Percentiles rank a stretch among this genome's conserved stretches.
Conservation (phyloP, 2,888 invertebrate species). For the Colostygia pectinataria region DNA sequence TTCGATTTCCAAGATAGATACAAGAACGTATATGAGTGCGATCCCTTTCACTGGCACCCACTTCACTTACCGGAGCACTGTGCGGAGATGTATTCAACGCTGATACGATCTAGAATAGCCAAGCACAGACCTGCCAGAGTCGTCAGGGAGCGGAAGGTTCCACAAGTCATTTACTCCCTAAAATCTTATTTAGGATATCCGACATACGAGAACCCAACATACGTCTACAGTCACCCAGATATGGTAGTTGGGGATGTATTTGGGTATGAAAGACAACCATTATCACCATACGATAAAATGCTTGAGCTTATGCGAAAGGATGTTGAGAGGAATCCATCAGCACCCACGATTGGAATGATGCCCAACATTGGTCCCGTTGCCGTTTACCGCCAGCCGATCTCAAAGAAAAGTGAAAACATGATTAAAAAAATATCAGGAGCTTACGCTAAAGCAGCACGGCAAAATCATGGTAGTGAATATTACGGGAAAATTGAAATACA, state of each 20-base stretch:
- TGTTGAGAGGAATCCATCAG: slow-evolving; percentile 49
- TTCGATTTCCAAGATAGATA: slow-evolving; percentile 65
- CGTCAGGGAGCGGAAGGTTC: slow-evolving; percentile 35
- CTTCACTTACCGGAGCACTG: slow-evolving; percentile 67
- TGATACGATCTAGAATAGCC: slow-evolving; percentile 51
- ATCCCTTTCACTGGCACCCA: slow-evolving; percentile 71
- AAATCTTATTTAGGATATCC: slow-evolving; percentile 15
- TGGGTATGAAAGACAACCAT: slow-evolving; percentile 5
- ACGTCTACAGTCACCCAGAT: not conserved
- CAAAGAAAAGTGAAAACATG: slow-evolving; percentile 52
- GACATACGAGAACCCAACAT: slow-evolving; percentile 6
- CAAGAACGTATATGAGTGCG: slow-evolving; percentile 60
- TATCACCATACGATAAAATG: slow-evolving; percentile 52
- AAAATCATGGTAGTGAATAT: slow-evolving; percentile 29
- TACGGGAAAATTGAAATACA: slow-evolving; percentile 29
- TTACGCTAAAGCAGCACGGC: slow-evolving; percentile 43
- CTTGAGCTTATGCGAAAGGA: slow-evolving; percentile 54
- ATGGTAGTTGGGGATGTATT: not conserved
- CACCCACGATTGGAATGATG: slow-evolving; percentile 48
- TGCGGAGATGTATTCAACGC: slow-evolving; percentile 53
- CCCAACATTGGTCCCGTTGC: slow-evolving; percentile 61
- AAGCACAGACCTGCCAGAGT: slow-evolving; percentile 41
- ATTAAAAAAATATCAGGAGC: slow-evolving; percentile 54
- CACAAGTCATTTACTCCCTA: slow-evolving; percentile 9
- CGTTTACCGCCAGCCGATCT: slow-evolving; percentile 64